A percentile compares a stretch with the other conserved stretches of the same genome.
These are phyloP conservation scores for Astropecten irregularis DNA, from an alignment of 53 echinoderm and acorn worm species.

Conservation along the genomic window DNA sequence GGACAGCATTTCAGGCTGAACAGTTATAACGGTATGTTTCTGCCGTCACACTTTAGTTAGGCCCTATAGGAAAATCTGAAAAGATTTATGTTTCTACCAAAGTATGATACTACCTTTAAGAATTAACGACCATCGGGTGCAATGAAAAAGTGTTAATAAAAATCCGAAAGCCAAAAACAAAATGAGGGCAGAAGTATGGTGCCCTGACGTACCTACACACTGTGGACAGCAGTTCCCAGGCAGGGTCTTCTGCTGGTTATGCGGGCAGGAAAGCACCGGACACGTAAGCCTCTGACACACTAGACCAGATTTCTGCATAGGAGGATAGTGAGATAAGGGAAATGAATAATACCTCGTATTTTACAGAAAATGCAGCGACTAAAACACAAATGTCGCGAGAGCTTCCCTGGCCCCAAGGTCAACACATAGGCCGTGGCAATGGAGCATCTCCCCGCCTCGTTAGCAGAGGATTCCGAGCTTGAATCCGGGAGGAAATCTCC, in stretches of 20 bases:
- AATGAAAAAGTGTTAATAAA: too few relatives aligned
- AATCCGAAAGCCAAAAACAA: too few relatives aligned
- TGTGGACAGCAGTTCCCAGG: slow-evolving; percentile 87
- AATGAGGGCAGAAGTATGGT: too few relatives aligned
- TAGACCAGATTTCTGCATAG: slow-evolving; percentile 68
- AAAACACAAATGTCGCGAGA: not conserved
- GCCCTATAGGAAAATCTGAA: too few relatives aligned
- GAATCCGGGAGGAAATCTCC: not conserved
- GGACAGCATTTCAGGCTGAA: too few relatives aligned
- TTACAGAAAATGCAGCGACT: not conserved
- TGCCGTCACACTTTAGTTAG: too few relatives aligned
- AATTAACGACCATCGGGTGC: too few relatives aligned
- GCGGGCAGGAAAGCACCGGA: slow-evolving; percentile 94
- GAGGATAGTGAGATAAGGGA: not conserved
- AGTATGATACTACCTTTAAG: too few relatives aligned
- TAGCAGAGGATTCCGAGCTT: too few relatives aligned
- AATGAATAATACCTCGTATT: not conserved
- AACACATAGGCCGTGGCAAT: not conserved
- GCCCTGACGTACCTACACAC: slow-evolving; percentile 77
- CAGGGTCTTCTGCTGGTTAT: slow-evolving; percentile 70
- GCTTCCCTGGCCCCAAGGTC: not conserved
- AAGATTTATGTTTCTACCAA: too few relatives aligned
- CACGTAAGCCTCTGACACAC: slow-evolving; percentile 72
- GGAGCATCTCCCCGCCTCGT: not conserved
- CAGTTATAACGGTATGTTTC: too few relatives aligned